Evolutionary conservation across 2,797 vertebrate species (phyloP), one percentile per base, ranked within the genome.

Genomic region (Paratrypauchen microcephalus): DNA sequence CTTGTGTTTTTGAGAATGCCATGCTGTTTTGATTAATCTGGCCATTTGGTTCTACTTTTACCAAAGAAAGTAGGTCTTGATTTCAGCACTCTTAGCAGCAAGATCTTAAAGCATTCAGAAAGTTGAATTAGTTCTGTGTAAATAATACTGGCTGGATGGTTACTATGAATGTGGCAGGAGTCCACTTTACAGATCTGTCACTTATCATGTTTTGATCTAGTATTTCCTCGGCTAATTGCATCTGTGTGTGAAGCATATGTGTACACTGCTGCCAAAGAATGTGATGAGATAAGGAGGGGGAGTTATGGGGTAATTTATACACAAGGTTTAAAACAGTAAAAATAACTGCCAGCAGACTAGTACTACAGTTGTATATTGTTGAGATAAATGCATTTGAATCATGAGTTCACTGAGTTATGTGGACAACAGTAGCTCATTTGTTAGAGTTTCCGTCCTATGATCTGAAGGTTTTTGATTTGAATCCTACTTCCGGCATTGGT

Each of bases 121-220:
- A 26, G 55, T 57, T 41, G 13, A 62, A 23, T 62, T 23, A 62
- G 24, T 23, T 12, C 4, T 23, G 21, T 2, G 8, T 13, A 13
- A 4, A 32, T 45, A 45, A 13, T 45, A 45, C 39, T 32, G 23
- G 18, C 54, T 11, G 7, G 41, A 23, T 50, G 21, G 36, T 52
- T 9, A 4, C 11, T 55, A 11, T 11, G 7, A 16, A 5, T 18
- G 45, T 26, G 32, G 65, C 30, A 56, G 48, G 52, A 28, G 62
- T 48, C 23, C 21, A 13, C 48, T 30, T 21, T n/a, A 72, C 69
- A 60, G 66, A 52, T 41, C 48, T 18, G 30, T 5, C 41, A 56
- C 56, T 60, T 15, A 26, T 68, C 2, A 11, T n/a, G 41, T 26
- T 71, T 71, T 11, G 30, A 56, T 64, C 62, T 18, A 0, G 23